These are phyloP conservation scores for Atrichornis clamosus DNA, from an alignment of 2,113 vertebrate species.

Conservation along the genomic window DNA sequence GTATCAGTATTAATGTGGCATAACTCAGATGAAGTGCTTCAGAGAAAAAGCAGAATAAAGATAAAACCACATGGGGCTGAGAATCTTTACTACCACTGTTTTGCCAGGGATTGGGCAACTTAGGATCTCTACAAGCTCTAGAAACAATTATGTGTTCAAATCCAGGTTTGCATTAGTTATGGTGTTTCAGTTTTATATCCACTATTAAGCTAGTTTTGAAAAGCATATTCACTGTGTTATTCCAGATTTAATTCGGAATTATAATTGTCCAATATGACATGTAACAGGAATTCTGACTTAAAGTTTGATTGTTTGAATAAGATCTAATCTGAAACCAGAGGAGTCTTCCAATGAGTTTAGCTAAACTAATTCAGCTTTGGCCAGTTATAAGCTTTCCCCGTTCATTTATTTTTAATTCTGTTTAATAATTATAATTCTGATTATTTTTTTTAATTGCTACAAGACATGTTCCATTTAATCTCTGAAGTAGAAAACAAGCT, in stretches of 20 bases:
- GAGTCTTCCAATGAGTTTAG: not conserved
- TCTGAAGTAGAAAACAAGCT: not conserved
- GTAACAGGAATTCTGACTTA: not conserved
- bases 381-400: not conserved
- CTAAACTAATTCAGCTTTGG: not conserved
- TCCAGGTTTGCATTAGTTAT: not conserved
- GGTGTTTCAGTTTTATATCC: not conserved
- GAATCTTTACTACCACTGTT: not conserved
- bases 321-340: not conserved
- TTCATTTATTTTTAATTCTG: not conserved
- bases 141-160: not conserved
- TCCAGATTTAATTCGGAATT: not conserved
- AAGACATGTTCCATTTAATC: not conserved
- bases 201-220: not conserved
- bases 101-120: not conserved
- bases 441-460: not conserved
- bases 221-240: not conserved
- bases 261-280: not conserved
- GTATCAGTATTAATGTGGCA: not conserved
- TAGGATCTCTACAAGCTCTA: not conserved
- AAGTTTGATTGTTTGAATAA: not conserved
- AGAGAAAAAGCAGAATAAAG: not conserved
- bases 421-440: not conserved
- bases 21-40: not conserved
- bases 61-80: not conserved